These are phyloP conservation scores for Agrypnia vestita DNA, from an alignment of 1,140 invertebrate species.

Conservation along the genomic window DNA sequence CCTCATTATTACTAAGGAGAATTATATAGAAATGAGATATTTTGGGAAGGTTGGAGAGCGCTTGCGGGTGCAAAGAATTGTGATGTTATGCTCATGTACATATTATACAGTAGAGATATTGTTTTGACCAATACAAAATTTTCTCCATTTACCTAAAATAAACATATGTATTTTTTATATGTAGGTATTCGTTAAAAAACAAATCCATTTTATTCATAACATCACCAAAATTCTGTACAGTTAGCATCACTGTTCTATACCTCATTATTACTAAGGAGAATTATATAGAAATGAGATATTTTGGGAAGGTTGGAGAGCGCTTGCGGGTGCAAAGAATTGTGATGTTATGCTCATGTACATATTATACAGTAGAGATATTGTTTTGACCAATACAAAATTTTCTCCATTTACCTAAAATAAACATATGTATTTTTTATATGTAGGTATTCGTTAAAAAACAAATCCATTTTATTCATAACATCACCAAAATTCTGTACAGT, in stretches of 20 bases:
- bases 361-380: too few relatives aligned
- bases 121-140: too few relatives aligned
- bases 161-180: neutral
- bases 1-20: neutral
- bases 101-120: too few relatives aligned
- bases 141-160: constrained; percentile 73
- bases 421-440: neutral
- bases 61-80: too few relatives aligned
- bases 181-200: neutral
- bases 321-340: too few relatives aligned
- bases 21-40: neutral
- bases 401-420: constrained; percentile 73
- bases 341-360: too few relatives aligned
- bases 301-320: too few relatives aligned
- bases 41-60: too few relatives aligned
- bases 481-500: neutral
- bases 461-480: neutral
- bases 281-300: neutral
- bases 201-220: neutral
- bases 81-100: too few relatives aligned
- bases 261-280: neutral
- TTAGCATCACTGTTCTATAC: neutral
- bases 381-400: too few relatives aligned
- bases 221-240: neutral
- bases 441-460: neutral